phyloP scores from a whole-genome alignment of 1,140 invertebrate species.

The Cardiocondyla obscurior region DNA sequence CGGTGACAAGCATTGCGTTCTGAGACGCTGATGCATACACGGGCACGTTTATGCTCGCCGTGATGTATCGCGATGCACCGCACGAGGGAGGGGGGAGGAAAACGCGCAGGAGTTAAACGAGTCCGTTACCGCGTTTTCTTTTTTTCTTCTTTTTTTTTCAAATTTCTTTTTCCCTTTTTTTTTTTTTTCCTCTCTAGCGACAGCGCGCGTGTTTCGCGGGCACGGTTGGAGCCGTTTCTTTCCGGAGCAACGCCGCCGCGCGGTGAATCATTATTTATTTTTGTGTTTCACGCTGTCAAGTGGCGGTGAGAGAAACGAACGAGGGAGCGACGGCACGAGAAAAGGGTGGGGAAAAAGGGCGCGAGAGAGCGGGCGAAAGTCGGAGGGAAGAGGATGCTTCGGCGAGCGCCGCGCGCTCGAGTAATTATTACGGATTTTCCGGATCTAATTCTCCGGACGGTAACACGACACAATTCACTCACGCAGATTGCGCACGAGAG shows the following conservation, averaged over 20 bases:
- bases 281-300: slow-evolving; percentile 71
- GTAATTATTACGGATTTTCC: slow-evolving; percentile 84
- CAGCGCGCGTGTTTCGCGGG: slow-evolving; percentile 37
- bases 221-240: slow-evolving; percentile 51
- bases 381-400: slow-evolving; percentile 71
- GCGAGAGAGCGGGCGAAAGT: slow-evolving; percentile 54
- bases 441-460: slow-evolving; percentile 83
- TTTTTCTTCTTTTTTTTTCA: no score
- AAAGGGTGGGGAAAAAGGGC: slow-evolving; percentile 24
- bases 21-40: neutral
- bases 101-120: slow-evolving; percentile 55
- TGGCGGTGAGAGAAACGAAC: slow-evolving; percentile 42
- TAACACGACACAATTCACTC: slow-evolving; percentile 84
- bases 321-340: slow-evolving; percentile 46
- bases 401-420: slow-evolving; percentile 77
- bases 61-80: slow-evolving; percentile 10
- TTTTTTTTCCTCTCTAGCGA: no score
- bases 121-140: slow-evolving; percentile 49
- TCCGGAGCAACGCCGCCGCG: slow-evolving; percentile 56
- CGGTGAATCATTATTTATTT: slow-evolving; percentile 77
- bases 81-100: neutral
- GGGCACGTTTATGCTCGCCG: neutral
- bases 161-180: no score
- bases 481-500: slow-evolving; percentile 82
- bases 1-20: neutral